A percentile compares a stretch with the other conserved stretches of the same genome.
These are phyloP conservation scores for Chelmon rostratus DNA, from an alignment of 2,797 vertebrate species.

Conservation along the genomic window DNA sequence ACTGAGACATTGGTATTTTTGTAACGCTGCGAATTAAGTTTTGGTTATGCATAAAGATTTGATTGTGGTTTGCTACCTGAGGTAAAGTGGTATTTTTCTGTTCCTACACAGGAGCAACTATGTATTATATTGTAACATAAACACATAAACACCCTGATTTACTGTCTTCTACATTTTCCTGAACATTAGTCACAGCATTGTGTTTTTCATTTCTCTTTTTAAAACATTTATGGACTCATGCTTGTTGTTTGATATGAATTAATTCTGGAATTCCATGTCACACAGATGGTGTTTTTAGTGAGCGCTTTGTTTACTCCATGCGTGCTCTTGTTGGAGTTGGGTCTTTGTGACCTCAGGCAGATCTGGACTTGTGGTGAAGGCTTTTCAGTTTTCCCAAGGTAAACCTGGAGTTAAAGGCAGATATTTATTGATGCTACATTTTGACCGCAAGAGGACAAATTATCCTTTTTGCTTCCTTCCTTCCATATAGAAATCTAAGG, in stretches of 20 bases:
- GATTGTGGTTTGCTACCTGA: conserved; percentile 51
- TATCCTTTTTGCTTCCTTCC: background rate
- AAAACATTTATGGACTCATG: background rate
- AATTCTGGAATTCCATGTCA: conserved; percentile 14
- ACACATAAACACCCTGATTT: background rate
- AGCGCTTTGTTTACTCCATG: conserved; percentile 86
- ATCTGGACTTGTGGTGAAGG: conserved; percentile 10
- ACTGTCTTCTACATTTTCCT: background rate
- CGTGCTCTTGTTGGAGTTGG: conserved; percentile 85
- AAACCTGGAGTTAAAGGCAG: conserved; percentile 34
- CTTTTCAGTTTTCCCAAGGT: conserved; percentile 90
- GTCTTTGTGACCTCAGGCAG: conserved; percentile 51
- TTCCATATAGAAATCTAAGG: background rate
- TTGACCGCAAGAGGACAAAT: background rate
- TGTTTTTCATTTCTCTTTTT: background rate
- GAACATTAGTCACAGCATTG: background rate
- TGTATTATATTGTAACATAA: conserved; percentile 26
- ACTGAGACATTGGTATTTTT: conserved; percentile 19
- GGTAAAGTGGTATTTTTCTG: conserved; percentile 49
- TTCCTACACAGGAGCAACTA: conserved; percentile 41
- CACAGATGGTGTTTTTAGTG: conserved; percentile 87
- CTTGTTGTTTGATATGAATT: background rate
- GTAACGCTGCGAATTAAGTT: conserved; percentile 48
- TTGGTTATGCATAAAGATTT: conserved; percentile 45
- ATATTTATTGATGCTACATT: conserved; percentile 10